Evolutionary conservation across 2,113 vertebrate species (phyloP), one percentile per base, ranked within the genome.

Genomic region (Sakesphorus luctuosus): DNA sequence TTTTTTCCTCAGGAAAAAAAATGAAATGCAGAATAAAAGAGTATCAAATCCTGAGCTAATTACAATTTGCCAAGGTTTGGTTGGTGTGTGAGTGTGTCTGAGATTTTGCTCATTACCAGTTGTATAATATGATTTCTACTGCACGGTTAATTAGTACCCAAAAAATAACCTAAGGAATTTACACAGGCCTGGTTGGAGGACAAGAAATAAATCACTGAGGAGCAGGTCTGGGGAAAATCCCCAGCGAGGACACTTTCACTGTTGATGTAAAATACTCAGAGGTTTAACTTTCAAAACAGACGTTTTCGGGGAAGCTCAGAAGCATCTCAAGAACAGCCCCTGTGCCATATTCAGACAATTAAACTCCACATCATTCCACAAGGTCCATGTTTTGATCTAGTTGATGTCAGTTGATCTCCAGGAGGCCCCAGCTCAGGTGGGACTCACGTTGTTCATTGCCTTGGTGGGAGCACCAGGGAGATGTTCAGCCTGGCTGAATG

Each of bases 91-190:
- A 77, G 58, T 66, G n/a, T 94, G 74, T 94, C 89, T 74, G 56
- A 94, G 89, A 84, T 78, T 86, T 84, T 93, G 76, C 96, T 97
- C 95, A 92, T 97, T 97, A 97, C 49, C 90, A 94, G 90, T 80
- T 89, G 82, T 75, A 96, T 89, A 96, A 94, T 92, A 83, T 84
- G 92, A 94, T 95, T 96, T 95, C 92, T 89, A 85, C 58, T 68
- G 94, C 89, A 93, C 18, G 0, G 71, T 94, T 97, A 97, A 97
- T 97, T 97, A 97, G 87, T 82, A 87, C 47, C 87, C 93, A 20
- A 93, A 97, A 96, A 92, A 91, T 93, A 96, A 90, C 68, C 59
- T 63, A 73, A 94, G 83, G 90, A 96, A 89, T 96, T 95, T 92
- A 84, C 84, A 87, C 89, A 82, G 89, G 66, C 74, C 36, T 81